Evolutionary conservation across 2,797 vertebrate genomes (phyloP).

Genomic region (Poeciliopsis turneri): DNA sequence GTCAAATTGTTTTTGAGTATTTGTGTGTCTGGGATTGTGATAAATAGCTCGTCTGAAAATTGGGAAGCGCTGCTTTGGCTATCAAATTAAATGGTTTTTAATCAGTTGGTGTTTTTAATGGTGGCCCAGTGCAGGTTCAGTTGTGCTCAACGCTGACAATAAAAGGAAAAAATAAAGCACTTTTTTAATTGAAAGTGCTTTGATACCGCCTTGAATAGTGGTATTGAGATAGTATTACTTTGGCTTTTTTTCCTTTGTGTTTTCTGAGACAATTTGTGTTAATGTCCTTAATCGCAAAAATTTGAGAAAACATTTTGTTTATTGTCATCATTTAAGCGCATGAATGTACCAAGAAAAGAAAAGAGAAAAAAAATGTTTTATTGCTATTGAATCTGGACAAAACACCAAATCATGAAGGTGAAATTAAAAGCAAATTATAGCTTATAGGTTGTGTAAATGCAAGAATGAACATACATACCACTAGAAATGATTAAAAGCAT

Average conservation of each 20-base stretch:
- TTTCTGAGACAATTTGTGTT: conserved; percentile 58
- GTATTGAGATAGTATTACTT: conserved; percentile 69
- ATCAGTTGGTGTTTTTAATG: conserved; percentile 80
- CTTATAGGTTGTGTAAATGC: neutral
- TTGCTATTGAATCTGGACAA: neutral
- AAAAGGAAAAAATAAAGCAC: conserved; percentile 65
- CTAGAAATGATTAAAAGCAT: neutral
- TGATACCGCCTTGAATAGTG: conserved; percentile 75
- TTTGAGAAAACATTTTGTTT: conserved; percentile 33
- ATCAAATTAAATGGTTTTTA: conserved; percentile 83
- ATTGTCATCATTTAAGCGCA: conserved; percentile 13
- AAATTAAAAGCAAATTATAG: neutral
- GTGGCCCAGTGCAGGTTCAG: conserved; percentile 64
- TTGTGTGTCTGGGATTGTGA: conserved; percentile 75
- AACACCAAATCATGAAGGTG: neutral
- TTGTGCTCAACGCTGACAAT: conserved; percentile 76
- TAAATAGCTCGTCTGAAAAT: conserved; percentile 74
- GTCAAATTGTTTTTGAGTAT: conserved; percentile 80
- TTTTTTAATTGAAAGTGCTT: conserved; percentile 75
- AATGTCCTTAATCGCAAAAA: conserved; percentile 54
- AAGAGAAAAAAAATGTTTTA: conserved; percentile 3
- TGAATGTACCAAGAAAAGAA: conserved; percentile 27
- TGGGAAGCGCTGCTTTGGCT: conserved; percentile 73
- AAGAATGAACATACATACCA: neutral
- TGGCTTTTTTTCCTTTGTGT: conserved; percentile 43